phyloP scores from a whole-genome alignment of 2,888 invertebrate species.

The Coelopa pilipes region DNA sequence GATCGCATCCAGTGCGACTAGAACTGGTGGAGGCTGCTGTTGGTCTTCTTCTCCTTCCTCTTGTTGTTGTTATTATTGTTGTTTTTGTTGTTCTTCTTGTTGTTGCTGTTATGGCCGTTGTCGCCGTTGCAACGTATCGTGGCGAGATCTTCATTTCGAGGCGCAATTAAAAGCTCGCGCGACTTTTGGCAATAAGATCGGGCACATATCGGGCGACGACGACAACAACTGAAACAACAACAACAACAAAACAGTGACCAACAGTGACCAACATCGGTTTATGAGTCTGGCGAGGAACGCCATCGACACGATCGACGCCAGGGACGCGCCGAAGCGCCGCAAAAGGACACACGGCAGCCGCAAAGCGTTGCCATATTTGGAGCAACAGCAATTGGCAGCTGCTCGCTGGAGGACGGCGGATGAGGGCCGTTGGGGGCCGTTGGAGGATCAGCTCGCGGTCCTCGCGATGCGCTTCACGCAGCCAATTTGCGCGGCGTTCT shows the following conservation, averaged over 20 bases:
- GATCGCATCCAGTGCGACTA: neutral
- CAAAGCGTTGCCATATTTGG: slow-evolving; percentile 10
- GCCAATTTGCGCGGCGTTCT: slow-evolving; percentile 17
- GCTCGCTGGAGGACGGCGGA: neutral
- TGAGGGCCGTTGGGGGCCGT: too few species aligned
- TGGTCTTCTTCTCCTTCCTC: too few species aligned
- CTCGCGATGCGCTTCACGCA: slow-evolving; percentile 6
- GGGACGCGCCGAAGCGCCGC: neutral
- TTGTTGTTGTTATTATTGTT: too few species aligned
- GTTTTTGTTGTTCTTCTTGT: too few species aligned
- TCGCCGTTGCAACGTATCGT: slow-evolving; percentile 28
- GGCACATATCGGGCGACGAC: neutral
- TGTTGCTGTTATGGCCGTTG: slow-evolving; percentile 3
- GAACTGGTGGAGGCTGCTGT: too few species aligned
- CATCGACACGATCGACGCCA: neutral
- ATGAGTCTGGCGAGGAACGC: neutral
- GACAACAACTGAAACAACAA: too few species aligned
- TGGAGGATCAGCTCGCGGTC: neutral
- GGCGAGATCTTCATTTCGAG: slow-evolving; percentile 45
- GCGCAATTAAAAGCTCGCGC: slow-evolving; percentile 46
- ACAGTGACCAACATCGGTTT: neutral
- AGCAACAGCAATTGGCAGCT: neutral
- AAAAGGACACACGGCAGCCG: neutral
- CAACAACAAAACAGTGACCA: too few species aligned
- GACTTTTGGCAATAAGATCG: slow-evolving; percentile 1